A percentile compares a stretch with the other conserved stretches of the same genome.
Evolutionary conservation across 37 sponge, comb jelly and placozoan genomes (phyloP).

Genomic region (Beroe ovata): DNA sequence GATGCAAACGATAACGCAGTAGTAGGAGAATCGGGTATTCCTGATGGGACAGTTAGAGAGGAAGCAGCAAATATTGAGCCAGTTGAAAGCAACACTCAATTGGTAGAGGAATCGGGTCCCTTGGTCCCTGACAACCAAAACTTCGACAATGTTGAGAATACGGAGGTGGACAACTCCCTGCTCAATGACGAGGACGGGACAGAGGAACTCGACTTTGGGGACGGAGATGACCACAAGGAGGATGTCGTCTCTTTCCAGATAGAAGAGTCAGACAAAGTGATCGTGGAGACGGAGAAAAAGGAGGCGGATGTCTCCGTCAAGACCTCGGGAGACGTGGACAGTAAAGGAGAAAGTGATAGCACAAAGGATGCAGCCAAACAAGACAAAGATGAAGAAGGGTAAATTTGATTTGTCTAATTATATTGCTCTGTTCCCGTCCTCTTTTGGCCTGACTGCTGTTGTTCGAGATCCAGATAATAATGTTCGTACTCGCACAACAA

Average conservation of each 20-base stretch:
- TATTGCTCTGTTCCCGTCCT: constrained; percentile 23
- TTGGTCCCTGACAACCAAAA: constrained; percentile 15
- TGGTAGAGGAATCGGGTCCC: too few relatives aligned
- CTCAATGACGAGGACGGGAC: constrained; percentile 17
- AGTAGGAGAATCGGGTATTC: neutral
- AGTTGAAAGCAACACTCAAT: neutral
- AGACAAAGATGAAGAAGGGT: constrained; percentile 65
- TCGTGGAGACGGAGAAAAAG: constrained; percentile 19
- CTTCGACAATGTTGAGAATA: neutral
- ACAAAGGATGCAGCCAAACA: neutral
- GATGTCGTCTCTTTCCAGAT: constrained; percentile 51
- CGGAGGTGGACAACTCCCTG: constrained; percentile 1
- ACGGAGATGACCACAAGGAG: constrained; percentile 51
- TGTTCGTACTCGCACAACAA: too few relatives aligned
- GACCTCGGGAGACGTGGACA: neutral
- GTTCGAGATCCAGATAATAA: neutral
- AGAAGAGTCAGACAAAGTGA: constrained; percentile 33
- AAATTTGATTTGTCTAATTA: constrained; percentile 52
- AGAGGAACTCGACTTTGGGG: constrained; percentile 59
- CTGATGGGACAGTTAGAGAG: neutral
- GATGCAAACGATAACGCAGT: neutral
- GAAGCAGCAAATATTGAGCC: neutral
- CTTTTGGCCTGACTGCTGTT: constrained; percentile 34
- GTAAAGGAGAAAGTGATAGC: neutral
- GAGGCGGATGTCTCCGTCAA: neutral